Evolutionary conservation across 2,888 invertebrate species (phyloP).

Genomic region (Pseudococcus longispinus): DNA sequence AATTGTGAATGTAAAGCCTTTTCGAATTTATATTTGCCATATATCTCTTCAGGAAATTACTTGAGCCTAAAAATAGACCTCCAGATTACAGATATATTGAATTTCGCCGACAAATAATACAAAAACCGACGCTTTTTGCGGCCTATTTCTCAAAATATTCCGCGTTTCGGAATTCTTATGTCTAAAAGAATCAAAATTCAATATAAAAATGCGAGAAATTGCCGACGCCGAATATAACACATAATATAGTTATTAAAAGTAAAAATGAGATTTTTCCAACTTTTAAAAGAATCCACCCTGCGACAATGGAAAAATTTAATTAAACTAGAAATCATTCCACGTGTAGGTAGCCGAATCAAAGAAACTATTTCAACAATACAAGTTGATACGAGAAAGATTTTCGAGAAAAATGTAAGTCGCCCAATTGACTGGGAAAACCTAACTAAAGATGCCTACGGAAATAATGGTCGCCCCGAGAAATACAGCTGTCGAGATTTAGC

Average conservation of each 20-base stretch:
- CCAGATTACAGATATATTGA: background rate
- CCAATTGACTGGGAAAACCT: no score
- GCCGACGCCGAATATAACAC: background rate
- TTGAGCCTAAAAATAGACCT: background rate
- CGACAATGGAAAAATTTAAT: background rate
- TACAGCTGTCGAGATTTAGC: no score
- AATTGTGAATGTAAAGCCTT: background rate
- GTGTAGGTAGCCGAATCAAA: background rate
- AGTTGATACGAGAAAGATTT: background rate
- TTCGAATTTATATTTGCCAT: constrained; percentile 5
- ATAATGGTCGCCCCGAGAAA: no score
- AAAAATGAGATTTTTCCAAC: background rate
- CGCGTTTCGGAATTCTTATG: background rate
- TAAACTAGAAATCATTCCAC: background rate
- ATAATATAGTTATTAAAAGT: background rate
- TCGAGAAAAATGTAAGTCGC: background rate
- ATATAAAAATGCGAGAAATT: background rate
- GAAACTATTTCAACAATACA: background rate
- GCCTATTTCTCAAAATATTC: background rate
- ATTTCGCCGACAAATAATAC: background rate
- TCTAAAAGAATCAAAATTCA: background rate
- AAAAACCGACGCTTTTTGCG: background rate
- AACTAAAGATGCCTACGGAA: no score
- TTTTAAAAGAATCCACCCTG: background rate
- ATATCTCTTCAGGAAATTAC: background rate